Evolutionary conservation across 2,113 vertebrate species (phyloP).

Genomic region (Lipophrys pholis): DNA sequence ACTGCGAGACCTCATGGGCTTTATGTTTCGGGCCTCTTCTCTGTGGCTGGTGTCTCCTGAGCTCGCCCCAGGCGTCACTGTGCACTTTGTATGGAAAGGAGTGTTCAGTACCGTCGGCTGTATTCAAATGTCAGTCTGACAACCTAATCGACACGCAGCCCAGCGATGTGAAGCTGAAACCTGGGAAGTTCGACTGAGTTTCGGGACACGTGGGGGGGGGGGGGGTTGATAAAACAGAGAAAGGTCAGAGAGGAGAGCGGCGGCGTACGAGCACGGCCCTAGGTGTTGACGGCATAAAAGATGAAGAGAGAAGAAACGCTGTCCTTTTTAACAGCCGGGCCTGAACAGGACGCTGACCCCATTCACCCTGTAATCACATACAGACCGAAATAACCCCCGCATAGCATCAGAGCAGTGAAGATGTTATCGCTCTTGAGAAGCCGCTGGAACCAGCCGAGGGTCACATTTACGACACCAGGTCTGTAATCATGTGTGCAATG

Average conservation of each 20-base stretch:
- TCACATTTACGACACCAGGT: background rate
- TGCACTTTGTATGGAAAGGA: background rate
- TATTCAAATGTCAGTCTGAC: conserved; percentile 52
- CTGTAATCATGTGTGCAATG: conserved; percentile 2
- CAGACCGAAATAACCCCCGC: conserved; percentile 68
- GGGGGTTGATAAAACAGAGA: conserved; percentile 31
- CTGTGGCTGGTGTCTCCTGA: conserved; percentile 16
- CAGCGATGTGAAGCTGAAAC: conserved; percentile 51
- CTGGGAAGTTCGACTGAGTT: conserved; percentile 9
- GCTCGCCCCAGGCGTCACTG: conserved; percentile 31
- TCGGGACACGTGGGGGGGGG: conserved; percentile 10
- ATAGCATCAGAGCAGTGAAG: conserved; percentile 5
- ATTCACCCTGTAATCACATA: conserved; percentile 47
- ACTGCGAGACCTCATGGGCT: conserved; percentile 16
- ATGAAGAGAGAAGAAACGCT: conserved; percentile 22
- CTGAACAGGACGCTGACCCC: conserved; percentile 40
- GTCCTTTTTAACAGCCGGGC: conserved; percentile 23
- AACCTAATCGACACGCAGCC: conserved; percentile 36
- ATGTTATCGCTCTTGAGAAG: background rate
- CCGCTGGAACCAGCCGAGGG: conserved; percentile 8
- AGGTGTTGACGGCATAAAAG: conserved; percentile 60
- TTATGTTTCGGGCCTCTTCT: conserved; percentile 53
- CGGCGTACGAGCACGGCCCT: background rate
- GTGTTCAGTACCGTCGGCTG: conserved; percentile 5
- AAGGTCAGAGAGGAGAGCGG: conserved; percentile 51